Evolutionary conservation across 2,113 vertebrate species (phyloP).

Genomic region (Dipodomys merriami): DNA sequence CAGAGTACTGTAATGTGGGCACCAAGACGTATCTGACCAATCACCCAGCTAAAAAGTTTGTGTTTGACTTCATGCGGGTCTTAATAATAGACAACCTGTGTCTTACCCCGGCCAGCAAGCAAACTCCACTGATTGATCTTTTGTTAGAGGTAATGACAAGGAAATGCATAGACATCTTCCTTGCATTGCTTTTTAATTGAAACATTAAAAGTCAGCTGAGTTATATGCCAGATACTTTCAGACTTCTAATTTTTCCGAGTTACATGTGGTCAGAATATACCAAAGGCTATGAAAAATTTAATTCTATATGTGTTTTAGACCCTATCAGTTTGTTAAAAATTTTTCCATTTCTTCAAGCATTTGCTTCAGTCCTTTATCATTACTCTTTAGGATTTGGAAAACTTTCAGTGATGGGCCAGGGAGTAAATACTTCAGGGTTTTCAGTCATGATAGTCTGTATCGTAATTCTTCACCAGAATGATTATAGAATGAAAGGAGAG

Average conservation of each 20-base stretch:
- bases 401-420: neutral
- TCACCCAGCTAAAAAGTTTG: slow-evolving; percentile 98
- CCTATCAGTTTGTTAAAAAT: neutral
- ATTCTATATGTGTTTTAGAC: neutral
- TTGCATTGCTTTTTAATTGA: neutral
- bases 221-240: neutral
- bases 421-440: neutral
- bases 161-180: neutral
- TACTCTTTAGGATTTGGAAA: neutral
- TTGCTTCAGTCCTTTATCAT: neutral
- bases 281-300: neutral
- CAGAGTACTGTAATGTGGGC: slow-evolving; percentile 98
- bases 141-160: slow-evolving; percentile 92
- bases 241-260: neutral
- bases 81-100: slow-evolving; percentile 99
- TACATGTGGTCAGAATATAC: neutral
- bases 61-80: slow-evolving; percentile 98
- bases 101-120: slow-evolving; percentile 96
- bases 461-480: neutral
- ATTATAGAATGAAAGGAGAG: neutral
- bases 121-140: slow-evolving; percentile 96
- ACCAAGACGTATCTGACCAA: slow-evolving; percentile 98
- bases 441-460: neutral
- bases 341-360: neutral
- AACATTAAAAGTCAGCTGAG: neutral